A percentile compares a stretch with the other conserved stretches of the same genome.
Evolutionary conservation across 2,113 vertebrate genomes (phyloP).

Genomic region (Chaetodon auriga): DNA sequence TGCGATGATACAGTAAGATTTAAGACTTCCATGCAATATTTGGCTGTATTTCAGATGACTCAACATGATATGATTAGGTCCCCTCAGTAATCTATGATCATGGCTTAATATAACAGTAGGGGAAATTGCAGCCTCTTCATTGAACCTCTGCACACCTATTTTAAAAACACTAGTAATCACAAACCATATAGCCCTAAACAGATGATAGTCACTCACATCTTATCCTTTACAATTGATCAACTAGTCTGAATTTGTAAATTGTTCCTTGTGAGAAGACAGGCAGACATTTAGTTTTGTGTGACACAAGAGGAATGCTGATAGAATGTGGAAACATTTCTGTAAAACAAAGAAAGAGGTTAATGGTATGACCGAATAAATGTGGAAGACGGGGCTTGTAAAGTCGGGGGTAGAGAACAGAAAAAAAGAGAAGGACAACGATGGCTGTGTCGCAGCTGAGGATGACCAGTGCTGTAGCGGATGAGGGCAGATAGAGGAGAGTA

Average conservation of each 20-base stretch:
- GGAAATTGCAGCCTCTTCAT: not conserved
- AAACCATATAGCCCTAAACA: not conserved
- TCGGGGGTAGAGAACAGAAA: not conserved
- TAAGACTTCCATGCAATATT: conserved; percentile 2
- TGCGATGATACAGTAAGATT: not conserved
- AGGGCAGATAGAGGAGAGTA: conserved; percentile 43
- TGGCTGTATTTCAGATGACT: not conserved
- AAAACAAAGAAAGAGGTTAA: not conserved
- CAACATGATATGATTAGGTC: not conserved
- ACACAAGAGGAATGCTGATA: not conserved
- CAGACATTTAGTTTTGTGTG: not conserved
- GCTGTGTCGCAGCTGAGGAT: conserved; percentile 25
- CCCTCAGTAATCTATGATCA: not conserved
- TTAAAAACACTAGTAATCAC: not conserved
- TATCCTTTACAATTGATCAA: not conserved
- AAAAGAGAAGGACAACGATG: conserved; percentile 22
- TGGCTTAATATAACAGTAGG: not conserved
- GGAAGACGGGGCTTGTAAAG: not conserved
- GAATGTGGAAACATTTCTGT: not conserved
- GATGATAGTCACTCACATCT: not conserved
- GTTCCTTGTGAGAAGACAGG: not conserved
- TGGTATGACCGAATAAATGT: not conserved
- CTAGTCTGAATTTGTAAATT: not conserved
- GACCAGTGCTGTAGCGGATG: conserved; percentile 32
- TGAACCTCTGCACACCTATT: not conserved